Percentiles rank a stretch among this genome's conserved stretches.
These are phyloP conservation scores for Linepithema humile DNA, from an alignment of 1,140 invertebrate genomes.

Conservation along the genomic window DNA sequence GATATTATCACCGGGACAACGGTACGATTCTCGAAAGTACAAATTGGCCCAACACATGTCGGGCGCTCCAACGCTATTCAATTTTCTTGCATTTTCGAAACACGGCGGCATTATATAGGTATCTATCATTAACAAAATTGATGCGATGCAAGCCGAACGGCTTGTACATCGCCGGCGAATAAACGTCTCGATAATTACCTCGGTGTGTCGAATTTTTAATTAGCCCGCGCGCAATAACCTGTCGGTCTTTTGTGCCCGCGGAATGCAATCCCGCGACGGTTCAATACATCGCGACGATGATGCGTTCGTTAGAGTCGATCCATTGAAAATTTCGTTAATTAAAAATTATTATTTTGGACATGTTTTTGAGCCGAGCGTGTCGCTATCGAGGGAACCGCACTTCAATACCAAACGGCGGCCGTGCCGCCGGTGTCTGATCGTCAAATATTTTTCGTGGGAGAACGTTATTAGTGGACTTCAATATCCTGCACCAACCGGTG, in stretches of 20 bases:
- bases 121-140: slow-evolving; percentile 1
- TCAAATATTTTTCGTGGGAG: slow-evolving; percentile 56
- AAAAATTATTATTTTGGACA: slow-evolving; percentile 39
- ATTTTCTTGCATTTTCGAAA: slow-evolving; percentile 2
- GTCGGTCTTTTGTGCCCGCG: not conserved
- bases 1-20: not conserved
- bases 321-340: slow-evolving; percentile 41
- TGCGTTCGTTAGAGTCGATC: slow-evolving; percentile 29
- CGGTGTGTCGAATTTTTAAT: slow-evolving; percentile 33
- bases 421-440: slow-evolving; percentile 5
- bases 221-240: not conserved
- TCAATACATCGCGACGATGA: not conserved
- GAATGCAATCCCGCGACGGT: not conserved
- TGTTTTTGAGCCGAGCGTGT: not conserved
- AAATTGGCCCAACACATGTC: not conserved
- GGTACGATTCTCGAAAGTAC: not conserved
- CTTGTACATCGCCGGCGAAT: not conserved
- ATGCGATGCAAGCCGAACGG: not conserved
- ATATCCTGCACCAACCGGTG: slow-evolving; percentile 66
- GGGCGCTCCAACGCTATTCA: not conserved
- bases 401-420: slow-evolving; percentile 7
- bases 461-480: slow-evolving; percentile 69
- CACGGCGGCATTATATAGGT: no score
- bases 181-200: slow-evolving; percentile 23
- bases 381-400: not conserved